These are phyloP conservation scores for Bolinopsis microptera DNA, from an alignment of 37 sponge, comb jelly and placozoan genomes.

Conservation along the genomic window DNA sequence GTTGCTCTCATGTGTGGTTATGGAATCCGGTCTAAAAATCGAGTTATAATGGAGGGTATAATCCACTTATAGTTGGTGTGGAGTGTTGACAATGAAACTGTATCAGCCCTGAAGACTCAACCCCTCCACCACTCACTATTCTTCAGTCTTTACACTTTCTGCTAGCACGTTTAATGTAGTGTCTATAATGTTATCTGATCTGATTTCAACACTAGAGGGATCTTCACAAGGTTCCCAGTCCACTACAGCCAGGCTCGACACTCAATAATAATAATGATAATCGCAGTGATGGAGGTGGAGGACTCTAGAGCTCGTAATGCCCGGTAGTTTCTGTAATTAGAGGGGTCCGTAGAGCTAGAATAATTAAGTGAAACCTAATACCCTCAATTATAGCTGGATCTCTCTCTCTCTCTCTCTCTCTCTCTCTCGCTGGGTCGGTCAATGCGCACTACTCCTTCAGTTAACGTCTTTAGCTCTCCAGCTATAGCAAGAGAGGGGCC, in stretches of 20 bases:
- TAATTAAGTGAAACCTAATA: constrained; percentile 65
- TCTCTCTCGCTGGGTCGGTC: not conserved
- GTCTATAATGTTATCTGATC: no score
- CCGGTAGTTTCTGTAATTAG: not conserved
- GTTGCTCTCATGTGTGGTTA: not conserved
- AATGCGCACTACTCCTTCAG: not conserved
- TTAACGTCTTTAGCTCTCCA: not conserved
- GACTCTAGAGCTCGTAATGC: not conserved
- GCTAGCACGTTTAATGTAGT: not conserved
- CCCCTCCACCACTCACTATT: not conserved
- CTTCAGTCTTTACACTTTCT: constrained; percentile 10
- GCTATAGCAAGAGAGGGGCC: not conserved
- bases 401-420: no score
- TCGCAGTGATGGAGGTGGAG: not conserved
- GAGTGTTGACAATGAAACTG: not conserved
- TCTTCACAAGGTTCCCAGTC: no score
- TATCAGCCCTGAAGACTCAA: not conserved
- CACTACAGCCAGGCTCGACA: no score
- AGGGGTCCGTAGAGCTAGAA: not conserved
- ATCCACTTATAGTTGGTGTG: not conserved
- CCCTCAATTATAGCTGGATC: constrained; percentile 39
- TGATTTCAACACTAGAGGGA: no score
- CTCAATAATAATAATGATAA: not conserved
- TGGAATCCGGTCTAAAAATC: not conserved
- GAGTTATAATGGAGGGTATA: not conserved